Evolutionary conservation across 64 coral and sea anemone genomes (phyloP), one percentile per base, ranked within the genome.

Genomic region (Montipora cactus): DNA sequence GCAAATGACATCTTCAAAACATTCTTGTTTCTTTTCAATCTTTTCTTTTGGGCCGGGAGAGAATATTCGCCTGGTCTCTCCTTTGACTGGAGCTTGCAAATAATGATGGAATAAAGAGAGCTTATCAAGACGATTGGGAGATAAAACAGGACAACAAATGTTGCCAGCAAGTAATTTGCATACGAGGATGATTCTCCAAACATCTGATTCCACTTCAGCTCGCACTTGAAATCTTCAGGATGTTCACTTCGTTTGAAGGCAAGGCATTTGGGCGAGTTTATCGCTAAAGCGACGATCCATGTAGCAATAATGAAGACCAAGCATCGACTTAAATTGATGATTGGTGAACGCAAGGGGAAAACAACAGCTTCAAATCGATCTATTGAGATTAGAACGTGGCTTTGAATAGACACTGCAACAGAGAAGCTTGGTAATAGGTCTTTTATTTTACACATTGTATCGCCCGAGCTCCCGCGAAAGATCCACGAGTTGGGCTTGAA

Each of bases 1-100:
- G 58, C 81, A 67, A 84, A 1, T 25, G 81, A 28, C 58, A 84
- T 64, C 14, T 67, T 84, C 1, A 68, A n/a, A 11, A 83, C 81
- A 5, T 83, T 66, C 47, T 59, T 44, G 14, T 83, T 15, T 28
- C 25, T 64, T 67, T n/a, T 66, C 7, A 23, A 12, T 2, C 81
- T 28, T 67, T 47, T 28, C 5, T 47, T 10, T 8, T 83, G 4
- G 46, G 59, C 15, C 15, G 46, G 62, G 5, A 47, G 4, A 4
- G 81, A 48, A 8, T 66, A 28, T 13, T 19, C 59, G 37, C 59
- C 81, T n/a, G 14, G 58, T 0, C 4, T 16, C 44, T 47, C 44
- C 6, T 46, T 58, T 18, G 25, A 7, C 44, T 67, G 13, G 15
- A 83, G 59, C 18, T 67, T 67, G 3, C 45, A 46, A 67, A 66